Evolutionary conservation across 2,797 vertebrate species (phyloP), one percentile per base, ranked within the genome.

Genomic region (Borostomias antarcticus): DNA sequence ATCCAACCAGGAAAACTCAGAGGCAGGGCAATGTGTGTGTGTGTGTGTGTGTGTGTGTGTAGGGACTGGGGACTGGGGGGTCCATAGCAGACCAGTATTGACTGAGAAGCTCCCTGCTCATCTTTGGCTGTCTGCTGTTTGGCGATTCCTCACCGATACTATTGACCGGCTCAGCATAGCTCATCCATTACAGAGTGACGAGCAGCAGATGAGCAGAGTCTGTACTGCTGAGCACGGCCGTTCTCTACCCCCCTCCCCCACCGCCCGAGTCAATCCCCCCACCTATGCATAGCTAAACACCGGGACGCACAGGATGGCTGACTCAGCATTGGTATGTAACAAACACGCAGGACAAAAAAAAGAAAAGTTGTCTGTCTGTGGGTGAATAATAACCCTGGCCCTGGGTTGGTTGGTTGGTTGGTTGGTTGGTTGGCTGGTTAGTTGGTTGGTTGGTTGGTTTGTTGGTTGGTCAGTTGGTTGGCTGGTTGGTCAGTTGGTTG

Each of bases 141-240:
- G 78, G 79, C 74, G 81, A 91, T 90, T 89, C 83, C 80, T 91
- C 87, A 86, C 85, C 86, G 76, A 92, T 87, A 88, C 83, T 90
- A 92, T 92, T 86, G 91, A 92, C 89, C 83, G 35, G 35, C 56
- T 69, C 72, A 21, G 35, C 80, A 75, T 69, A 74, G 81, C 88
- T 89, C 86, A 90, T 90, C 89, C 86, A 88, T 91, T 91, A 90
- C 82, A 83, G 65, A 77, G 75, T 85, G 90, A 88, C 86, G 81
- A 79, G 78, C 78, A 79, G 82, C 84, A 88, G 86, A 88, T 86
- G 86, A 88, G 84, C 84, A 78, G 40, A 71, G 79, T 17, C 82
- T 80, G 86, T 90, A 89, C 84, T 92, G 89, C 89, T 91, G 89
- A 92, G 82, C 72, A 69, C 79, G 77, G 78, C 62, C 75, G 82